phyloP scores from a whole-genome alignment of 2,113 vertebrate species.

The Micromys minutus region DNA sequence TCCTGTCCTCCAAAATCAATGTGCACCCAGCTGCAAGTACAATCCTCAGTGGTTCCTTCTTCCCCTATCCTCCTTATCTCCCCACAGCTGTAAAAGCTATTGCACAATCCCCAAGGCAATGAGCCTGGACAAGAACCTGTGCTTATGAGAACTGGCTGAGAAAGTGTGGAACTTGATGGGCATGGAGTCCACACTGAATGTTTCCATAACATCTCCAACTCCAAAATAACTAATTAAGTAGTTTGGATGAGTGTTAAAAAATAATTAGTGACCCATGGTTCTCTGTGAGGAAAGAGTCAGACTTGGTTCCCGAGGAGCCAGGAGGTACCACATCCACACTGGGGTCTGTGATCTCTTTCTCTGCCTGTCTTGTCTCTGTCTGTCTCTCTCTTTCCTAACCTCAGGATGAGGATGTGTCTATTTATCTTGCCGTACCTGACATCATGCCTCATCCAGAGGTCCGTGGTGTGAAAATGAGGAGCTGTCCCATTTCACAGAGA shows the following conservation, averaged over 20 bases:
- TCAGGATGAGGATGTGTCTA: neutral
- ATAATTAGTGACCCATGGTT: fast-evolving
- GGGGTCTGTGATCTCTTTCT: too few relatives aligned
- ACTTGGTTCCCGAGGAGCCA: fast-evolving
- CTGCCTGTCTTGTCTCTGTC: too few relatives aligned
- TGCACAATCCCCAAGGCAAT: neutral
- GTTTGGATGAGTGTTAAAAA: fast-evolving
- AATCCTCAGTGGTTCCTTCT: neutral
- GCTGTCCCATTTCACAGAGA: neutral
- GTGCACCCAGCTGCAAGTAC: neutral
- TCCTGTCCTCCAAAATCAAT: neutral
- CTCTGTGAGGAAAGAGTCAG: neutral
- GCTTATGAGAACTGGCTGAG: neutral
- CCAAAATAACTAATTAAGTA: neutral
- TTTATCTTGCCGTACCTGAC: neutral
- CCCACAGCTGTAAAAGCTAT: neutral
- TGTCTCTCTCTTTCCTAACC: neutral
- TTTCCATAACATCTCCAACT: neutral
- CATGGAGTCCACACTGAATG: neutral
- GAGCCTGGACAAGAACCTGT: neutral
- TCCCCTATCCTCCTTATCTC: too few relatives aligned
- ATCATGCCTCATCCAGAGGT: neutral
- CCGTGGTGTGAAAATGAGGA: neutral
- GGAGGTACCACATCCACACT: fast-evolving
- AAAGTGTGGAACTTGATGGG: neutral